Evolutionary conservation across 2,888 invertebrate genomes (phyloP).

Genomic region (Agrilus cyanescens): DNA sequence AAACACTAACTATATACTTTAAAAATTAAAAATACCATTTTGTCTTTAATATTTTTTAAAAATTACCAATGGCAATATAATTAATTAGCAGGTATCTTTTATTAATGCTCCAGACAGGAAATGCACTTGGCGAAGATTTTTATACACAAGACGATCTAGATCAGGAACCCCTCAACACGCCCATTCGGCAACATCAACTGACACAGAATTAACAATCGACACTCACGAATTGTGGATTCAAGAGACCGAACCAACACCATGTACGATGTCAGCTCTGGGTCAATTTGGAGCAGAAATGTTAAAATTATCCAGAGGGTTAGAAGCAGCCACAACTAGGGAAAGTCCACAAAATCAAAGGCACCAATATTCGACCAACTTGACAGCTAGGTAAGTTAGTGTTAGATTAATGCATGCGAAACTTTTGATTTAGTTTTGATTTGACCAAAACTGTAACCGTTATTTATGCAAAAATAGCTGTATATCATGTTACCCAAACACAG

Average conservation of each 20-base stretch:
- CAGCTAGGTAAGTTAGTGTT: too few species aligned
- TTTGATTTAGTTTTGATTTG: too few species aligned
- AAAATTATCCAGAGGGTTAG: conserved; percentile 67
- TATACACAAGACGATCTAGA: conserved; percentile 36
- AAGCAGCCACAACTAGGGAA: conserved; percentile 45
- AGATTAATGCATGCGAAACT: too few species aligned
- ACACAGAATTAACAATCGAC: conserved; percentile 73
- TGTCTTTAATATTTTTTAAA: not conserved
- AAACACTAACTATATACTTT: too few species aligned
- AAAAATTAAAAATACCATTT: too few species aligned
- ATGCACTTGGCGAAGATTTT: conserved; percentile 64
- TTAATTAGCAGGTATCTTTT: too few species aligned
- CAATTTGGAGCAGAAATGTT: conserved; percentile 82
- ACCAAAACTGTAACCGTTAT: too few species aligned
- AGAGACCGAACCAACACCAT: conserved; percentile 59
- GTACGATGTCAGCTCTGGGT: conserved; percentile 74
- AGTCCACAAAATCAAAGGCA: too few species aligned
- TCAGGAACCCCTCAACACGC: conserved; percentile 45
- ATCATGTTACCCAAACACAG: too few species aligned
- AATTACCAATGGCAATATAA: too few species aligned
- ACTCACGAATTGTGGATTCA: conserved; percentile 72
- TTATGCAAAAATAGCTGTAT: too few species aligned
- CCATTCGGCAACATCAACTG: conserved; percentile 63
- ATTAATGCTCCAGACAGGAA: conserved; percentile 46
- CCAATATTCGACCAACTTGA: too few species aligned